These are phyloP conservation scores for Megaceryle alcyon DNA, from an alignment of 2,797 vertebrate genomes.

Conservation along the genomic window DNA sequence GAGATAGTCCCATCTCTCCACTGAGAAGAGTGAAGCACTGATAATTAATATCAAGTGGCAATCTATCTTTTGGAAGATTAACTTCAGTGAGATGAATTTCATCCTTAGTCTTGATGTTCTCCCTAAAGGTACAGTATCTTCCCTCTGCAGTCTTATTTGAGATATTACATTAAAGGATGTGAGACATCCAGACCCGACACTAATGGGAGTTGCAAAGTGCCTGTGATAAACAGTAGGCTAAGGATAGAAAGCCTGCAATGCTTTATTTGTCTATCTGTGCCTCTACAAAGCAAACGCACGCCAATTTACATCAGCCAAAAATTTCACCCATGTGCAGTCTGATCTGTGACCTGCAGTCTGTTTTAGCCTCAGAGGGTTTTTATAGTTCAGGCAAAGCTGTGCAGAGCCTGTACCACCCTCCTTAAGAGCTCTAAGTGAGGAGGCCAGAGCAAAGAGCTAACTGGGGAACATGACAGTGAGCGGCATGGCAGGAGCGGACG, in stretches of 20 bases:
- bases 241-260: background rate
- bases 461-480: background rate
- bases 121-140: background rate
- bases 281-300: background rate
- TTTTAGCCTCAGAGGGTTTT: background rate
- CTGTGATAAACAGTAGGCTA: background rate
- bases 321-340: background rate
- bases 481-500: background rate
- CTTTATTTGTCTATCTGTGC: background rate
- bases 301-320: background rate
- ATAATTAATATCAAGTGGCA: background rate
- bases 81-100: background rate
- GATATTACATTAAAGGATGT: background rate
- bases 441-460: conserved; percentile 7
- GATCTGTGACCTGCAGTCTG: background rate
- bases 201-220: background rate
- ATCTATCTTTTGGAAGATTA: conserved; percentile 21
- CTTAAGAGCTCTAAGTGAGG: fast-evolving
- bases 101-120: background rate
- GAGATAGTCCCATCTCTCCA: background rate
- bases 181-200: background rate
- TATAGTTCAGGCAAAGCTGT: background rate
- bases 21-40: background rate
- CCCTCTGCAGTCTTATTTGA: background rate
- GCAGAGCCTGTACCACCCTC: background rate